A percentile compares a stretch with the other conserved stretches of the same genome.
Evolutionary conservation across 1,140 invertebrate species (phyloP).

Genomic region (Cotesia glomerata): DNA sequence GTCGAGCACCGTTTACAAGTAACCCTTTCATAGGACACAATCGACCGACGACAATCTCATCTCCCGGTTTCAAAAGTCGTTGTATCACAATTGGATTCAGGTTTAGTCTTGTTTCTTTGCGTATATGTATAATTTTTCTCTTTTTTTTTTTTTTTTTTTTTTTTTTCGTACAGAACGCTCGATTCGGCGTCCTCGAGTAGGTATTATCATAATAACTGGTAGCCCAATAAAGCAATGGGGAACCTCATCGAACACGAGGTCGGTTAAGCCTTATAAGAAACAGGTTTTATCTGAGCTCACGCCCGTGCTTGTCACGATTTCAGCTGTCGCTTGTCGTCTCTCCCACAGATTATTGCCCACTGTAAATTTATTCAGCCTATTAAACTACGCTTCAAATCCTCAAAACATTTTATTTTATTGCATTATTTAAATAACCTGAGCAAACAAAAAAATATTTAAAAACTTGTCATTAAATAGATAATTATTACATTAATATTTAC

Average conservation of each 20-base stretch:
- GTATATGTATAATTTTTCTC: neutral
- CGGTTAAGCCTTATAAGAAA: conserved; percentile 28
- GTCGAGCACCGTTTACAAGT: conserved; percentile 9
- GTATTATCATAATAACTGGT: conserved; percentile 49
- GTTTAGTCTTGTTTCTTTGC: neutral
- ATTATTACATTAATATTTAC: too few species aligned
- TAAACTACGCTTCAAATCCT: conserved; percentile 7
- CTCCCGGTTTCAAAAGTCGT: conserved; percentile 2
- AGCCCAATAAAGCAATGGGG: conserved; percentile 42
- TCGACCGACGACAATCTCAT: conserved; percentile 14
- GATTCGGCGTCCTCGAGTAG: neutral
- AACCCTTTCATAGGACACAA: conserved; percentile 15
- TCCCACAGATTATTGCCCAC: conserved; percentile 8
- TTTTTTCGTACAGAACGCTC: neutral
- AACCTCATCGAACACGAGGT: conserved; percentile 35
- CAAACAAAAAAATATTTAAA: neutral
- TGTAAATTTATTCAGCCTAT: conserved; percentile 1
- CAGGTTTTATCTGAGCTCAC: conserved; percentile 46
- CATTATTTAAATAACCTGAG: neutral
- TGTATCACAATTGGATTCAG: conserved; percentile 19
- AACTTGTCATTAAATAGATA: too few species aligned
- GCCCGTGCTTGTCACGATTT: conserved; percentile 46
- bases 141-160: conserved; percentile 16
- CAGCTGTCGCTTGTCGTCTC: conserved; percentile 10
- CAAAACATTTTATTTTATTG: conserved; percentile 13